Conservation (phyloP, 2,888 invertebrate genomes). For the Mythimna impura region DNA sequence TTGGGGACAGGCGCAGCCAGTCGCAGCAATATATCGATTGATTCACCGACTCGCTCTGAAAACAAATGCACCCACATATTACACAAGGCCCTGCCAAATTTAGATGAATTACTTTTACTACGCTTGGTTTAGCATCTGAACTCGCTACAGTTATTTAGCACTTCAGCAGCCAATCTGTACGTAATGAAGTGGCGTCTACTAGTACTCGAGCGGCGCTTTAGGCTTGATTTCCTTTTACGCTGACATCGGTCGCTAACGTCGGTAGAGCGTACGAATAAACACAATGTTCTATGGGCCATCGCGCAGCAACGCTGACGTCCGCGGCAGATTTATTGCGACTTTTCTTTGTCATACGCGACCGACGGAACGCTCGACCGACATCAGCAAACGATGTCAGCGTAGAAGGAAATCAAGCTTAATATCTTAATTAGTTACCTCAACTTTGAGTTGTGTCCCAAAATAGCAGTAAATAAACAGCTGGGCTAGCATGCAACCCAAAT, state of each 20-base stretch:
- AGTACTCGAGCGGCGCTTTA: conserved; percentile 12
- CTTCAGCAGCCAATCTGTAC: conserved; percentile 14
- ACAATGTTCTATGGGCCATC: too few species aligned
- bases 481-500: conserved; percentile 80
- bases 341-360: too few species aligned
- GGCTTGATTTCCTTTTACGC: too few species aligned
- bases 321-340: too few species aligned
- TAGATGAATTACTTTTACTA: conserved; percentile 40
- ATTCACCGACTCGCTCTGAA: conserved; percentile 80
- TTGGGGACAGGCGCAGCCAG: conserved; percentile 78
- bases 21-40: conserved; percentile 77
- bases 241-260: too few species aligned
- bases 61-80: conserved; percentile 30
- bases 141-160: background rate
- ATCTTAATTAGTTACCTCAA: conserved; percentile 73
- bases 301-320: too few species aligned
- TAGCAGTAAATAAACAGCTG: conserved; percentile 85
- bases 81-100: conserved; percentile 37
- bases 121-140: conserved; percentile 23
- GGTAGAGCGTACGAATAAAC: too few species aligned
- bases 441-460: conserved; percentile 80
- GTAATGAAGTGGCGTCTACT: conserved; percentile 30
- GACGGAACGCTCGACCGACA: too few species aligned
- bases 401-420: conserved; percentile 1
- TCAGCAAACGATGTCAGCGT: too few species aligned